Evolutionary conservation across 2,113 vertebrate genomes (phyloP), one percentile per base, ranked within the genome.

Genomic region (Lipophrys pholis): DNA sequence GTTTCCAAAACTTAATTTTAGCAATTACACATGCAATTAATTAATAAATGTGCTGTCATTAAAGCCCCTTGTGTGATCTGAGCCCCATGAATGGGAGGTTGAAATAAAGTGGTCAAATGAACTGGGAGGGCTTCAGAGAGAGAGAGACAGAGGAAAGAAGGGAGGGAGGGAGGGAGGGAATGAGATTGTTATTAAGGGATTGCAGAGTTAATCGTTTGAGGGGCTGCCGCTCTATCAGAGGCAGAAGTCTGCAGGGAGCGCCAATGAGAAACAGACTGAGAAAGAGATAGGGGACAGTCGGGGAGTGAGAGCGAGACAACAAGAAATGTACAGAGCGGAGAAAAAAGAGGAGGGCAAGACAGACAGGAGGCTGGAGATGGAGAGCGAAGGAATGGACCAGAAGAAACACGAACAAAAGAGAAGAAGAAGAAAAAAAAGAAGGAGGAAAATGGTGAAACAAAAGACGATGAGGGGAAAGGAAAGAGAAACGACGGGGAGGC

Each of bases 21-120:
- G 92, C 93, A 94, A 95, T 95, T 94, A 95, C 93, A 92, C 88
- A 92, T 92, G 93, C 94, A 94, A 94, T 95, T 94, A 95, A 94
- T 95, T 95, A 94, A 94, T 94, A 92, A 93, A 90, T 94, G 91
- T 93, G 91, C 92, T 93, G 93, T 95, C 93, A 94, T 95, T 94
- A 93, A 91, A 91, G 81, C 82, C 91, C 88, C 92, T 87, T 84
- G 92, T 92, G 92, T 93, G 93, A 93, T 94, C 90, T 80, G 82
- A 83, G 90, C 83, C 74, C 79, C 87, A 78, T 92, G 88, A 93
- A 93, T 85, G 87, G 87, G 78, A 88, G 82, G 80, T 84, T 88
- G 90, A 82, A 94, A 93, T 94, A 94, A 93, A 93, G 94, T 90
- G 92, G 90, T 93, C 92, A 92, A 89, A 93, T 93, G 89, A 91